Evolutionary conservation across 1,140 invertebrate species (phyloP), one percentile per base, ranked within the genome.

Genomic region (Drosophila arawakana): DNA sequence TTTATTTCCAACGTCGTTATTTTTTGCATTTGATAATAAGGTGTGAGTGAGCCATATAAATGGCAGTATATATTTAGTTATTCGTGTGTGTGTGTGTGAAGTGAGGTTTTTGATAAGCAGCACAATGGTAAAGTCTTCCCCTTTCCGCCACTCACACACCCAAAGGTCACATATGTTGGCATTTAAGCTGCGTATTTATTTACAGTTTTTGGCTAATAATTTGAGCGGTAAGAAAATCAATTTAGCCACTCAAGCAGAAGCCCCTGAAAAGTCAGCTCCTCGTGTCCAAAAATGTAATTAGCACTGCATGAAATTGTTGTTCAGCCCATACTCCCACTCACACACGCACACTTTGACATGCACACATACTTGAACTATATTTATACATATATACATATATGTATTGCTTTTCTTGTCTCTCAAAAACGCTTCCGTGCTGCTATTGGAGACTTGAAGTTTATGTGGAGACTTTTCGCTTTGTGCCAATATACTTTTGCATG

Each of bases 21-120:
- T 69, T 78, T 83, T 82, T 62, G 67, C 84, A 73, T 83, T 70
- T 88, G 84, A 88, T 88, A 83, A 89, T 73, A 67, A 72, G 69
- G 73, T 76, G 69, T 76, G 73, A 61, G 68, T 72, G 60, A 21
- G 59, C 25, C 58, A 70, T 57, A 59, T 57, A 25, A 34, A 63
- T 34, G 37, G 7, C 44, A 44, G 21, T 47, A 54, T 37, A 25
- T 10, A 49, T 55, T n/a, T 47, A 34, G 6, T 52, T 59, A 59
- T 60, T 35, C 49, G 57, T 60, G 60, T 60, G 47, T 57, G 57
- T 60, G 60, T 47, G 9, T 57, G 59, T 54, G 41, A 13, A 18
- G 30, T 25, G 46, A 49, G 10, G 41, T 4, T 18, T 41, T 44
- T 55, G 78, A 79, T 79, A 76, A 82, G 74, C 73, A 69, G 58